phyloP scores from a whole-genome alignment of 1,140 invertebrate genomes.

The Psix sp. region DNA sequence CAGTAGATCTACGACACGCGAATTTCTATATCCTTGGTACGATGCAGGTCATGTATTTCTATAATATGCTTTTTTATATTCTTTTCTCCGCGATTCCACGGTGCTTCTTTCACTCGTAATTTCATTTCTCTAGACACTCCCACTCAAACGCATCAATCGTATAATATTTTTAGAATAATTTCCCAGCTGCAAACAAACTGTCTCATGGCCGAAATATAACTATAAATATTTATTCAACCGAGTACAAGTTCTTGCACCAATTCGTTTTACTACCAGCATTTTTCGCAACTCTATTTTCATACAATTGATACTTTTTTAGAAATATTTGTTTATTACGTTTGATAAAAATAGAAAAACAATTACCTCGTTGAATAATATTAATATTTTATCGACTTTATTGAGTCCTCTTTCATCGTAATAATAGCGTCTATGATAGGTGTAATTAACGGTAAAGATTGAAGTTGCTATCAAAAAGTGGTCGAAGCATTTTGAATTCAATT shows the following conservation, averaged over 20 bases:
- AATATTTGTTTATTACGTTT: no score
- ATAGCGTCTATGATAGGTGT: conserved; percentile 15
- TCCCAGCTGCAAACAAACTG: no score
- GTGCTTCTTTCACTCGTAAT: conserved; percentile 13
- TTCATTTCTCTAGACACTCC: conserved; percentile 28
- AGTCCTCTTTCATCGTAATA: conserved; percentile 4
- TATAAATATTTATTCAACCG: no score
- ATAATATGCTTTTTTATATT: conserved; percentile 55
- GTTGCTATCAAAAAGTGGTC: conserved; percentile 11
- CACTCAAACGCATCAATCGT: background rate
- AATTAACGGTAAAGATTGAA: conserved; percentile 22
- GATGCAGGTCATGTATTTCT: conserved; percentile 61
- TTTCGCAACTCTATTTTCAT: no score
- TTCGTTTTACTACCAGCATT: no score
- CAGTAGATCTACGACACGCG: conserved; percentile 55
- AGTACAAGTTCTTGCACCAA: no score
- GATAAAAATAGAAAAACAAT: background rate
- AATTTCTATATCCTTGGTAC: conserved; percentile 55
- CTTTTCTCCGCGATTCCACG: conserved; percentile 36
- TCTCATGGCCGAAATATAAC: no score
- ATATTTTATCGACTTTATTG: background rate
- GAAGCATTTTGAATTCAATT: conserved; percentile 7
- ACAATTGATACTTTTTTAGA: no score
- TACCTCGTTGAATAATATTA: background rate
- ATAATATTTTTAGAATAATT: background rate